Base-by-base conservation (phyloP, 2,113 vertebrate species). In the Riparia riparia region DNA sequence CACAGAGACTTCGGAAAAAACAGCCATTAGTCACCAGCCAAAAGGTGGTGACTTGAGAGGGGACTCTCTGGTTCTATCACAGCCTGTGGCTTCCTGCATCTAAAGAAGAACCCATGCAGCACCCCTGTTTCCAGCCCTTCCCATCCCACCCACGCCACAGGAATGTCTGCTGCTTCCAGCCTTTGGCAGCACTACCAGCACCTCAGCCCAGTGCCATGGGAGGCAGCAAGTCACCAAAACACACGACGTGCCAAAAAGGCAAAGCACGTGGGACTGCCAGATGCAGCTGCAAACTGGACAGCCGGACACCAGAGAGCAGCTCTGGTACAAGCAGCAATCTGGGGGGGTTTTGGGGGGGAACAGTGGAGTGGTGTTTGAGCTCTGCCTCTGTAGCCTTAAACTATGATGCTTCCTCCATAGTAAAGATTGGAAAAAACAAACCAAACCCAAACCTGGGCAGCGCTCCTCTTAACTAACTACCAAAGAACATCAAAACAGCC, bases 181-280 rank as follows among this genome's bases (percentile, higher is more conserved):
- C 44, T 53, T 31, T 0, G 0, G 71, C 65, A 69, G 60, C 76
- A 26, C 21, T 15, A 26, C 17, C 45, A 56, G 41, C 41, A 56
- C 3, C 45, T 32, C 71, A 79, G 60, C 14, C 61, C 2, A 1
- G 12, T 2, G 8, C 8, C 41, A 24, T 0, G 3, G 56, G 5
- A 82, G 26, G 19, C 51, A 74, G 70, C 18, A 1, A 65, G 41
- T 14, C 70, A 60, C 50, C 39, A n/a, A 0, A 2, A 5, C 2
- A 39, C 37, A 74, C 0, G 0, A 17, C 32, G 17, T 61, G 45
- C 66, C 66, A n/a, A n/a, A 56, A 56, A 45, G 53, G 25, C 28
- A 73, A 72, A 28, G 42, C 42, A 14, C 0, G 4, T 2, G 4
- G 37, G 29, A 54, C 72, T 19, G 42, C 24, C 86, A 74, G 45